These are phyloP conservation scores for Branchellion lobata DNA, from an alignment of 2,888 invertebrate species.

Conservation along the genomic window DNA sequence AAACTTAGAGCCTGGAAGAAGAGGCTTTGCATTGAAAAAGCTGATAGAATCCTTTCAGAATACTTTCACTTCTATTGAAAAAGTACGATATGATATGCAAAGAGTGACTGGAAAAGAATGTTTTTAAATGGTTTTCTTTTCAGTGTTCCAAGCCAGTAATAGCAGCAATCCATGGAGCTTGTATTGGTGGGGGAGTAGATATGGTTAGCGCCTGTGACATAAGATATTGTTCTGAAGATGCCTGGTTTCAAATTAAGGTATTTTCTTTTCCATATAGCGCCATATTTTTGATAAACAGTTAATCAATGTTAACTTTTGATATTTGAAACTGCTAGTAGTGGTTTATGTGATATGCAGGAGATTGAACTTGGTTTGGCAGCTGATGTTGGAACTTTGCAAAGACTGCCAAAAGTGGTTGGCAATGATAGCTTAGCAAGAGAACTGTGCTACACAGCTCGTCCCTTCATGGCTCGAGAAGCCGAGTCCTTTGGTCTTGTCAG, in stretches of 20 bases:
- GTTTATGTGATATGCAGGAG: constrained; percentile 54
- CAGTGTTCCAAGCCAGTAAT: constrained; percentile 87
- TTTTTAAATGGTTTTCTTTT: too few relatives aligned
- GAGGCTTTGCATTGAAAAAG: constrained; percentile 21
- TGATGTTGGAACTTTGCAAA: constrained; percentile 89
- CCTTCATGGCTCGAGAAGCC: constrained; percentile 79
- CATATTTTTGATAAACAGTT: too few relatives aligned
- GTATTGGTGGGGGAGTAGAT: constrained; percentile 88
- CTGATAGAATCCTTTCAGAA: constrained; percentile 68
- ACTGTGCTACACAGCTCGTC: constrained; percentile 81
- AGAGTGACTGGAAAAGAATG: too few relatives aligned
- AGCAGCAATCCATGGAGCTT: constrained; percentile 80
- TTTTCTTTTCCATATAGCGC: too few relatives aligned
- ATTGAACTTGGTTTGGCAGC: constrained; percentile 79
- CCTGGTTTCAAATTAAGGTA: constrained; percentile 83
- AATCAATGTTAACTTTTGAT: too few relatives aligned
- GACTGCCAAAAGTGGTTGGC: constrained; percentile 85
- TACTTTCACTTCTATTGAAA: constrained; percentile 77
- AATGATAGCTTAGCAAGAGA: constrained; percentile 84
- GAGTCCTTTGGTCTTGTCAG: constrained; percentile 79
- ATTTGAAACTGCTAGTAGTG: too few relatives aligned
- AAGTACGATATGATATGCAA: constrained; percentile 64
- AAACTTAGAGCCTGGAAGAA: constrained; percentile 45
- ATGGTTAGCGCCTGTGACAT: constrained; percentile 87
- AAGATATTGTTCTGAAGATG: constrained; percentile 82